A percentile compares a stretch with the other conserved stretches of the same genome.
These are phyloP conservation scores for Kobus ellipsiprymnus DNA, from an alignment of 2,113 vertebrate species.

Conservation along the genomic window DNA sequence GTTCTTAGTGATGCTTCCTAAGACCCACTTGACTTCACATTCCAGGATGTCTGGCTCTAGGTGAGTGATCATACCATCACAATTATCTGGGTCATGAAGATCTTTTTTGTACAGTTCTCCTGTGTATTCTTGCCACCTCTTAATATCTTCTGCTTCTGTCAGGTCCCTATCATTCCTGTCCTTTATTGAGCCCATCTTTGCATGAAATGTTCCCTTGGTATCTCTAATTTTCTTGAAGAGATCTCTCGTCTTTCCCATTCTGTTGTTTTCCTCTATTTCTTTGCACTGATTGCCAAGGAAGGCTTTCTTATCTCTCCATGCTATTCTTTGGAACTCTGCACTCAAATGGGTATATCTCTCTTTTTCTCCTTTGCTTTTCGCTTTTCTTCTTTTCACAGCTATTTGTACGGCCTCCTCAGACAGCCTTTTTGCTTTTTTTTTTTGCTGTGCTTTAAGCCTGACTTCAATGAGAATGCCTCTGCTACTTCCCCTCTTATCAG, in stretches of 20 bases:
- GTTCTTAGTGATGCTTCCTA: neutral
- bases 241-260: neutral
- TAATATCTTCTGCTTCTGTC: neutral
- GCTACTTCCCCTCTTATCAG: neutral
- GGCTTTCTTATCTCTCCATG: neutral
- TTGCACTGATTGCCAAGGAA: neutral
- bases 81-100: neutral
- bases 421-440: neutral
- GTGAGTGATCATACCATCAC: neutral
- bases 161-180: neutral
- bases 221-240: neutral
- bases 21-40: neutral
- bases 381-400: neutral
- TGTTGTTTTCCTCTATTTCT: neutral
- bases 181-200: neutral
- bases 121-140: neutral
- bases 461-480: neutral
- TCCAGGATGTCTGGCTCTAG: neutral
- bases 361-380: neutral
- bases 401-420: neutral
- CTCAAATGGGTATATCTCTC: neutral
- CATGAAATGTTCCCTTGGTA: neutral
- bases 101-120: neutral
- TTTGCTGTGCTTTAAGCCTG: neutral
- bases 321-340: neutral